Conservation (phyloP, 2,113 vertebrate species). For the Circaetus cinerascens region DNA sequence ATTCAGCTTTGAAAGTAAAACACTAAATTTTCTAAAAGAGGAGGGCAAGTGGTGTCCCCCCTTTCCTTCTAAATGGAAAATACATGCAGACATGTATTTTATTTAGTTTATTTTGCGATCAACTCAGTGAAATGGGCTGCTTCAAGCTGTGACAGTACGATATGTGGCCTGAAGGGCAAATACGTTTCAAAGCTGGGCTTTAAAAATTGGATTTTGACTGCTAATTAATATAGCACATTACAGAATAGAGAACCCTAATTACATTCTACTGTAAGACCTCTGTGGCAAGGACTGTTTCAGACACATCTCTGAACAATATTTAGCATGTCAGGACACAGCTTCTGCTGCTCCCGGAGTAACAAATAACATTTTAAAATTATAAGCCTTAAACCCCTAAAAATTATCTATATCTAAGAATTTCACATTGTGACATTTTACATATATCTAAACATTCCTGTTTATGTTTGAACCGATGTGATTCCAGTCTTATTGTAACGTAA, state of each 20-base stretch:
- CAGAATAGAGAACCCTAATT: not conserved
- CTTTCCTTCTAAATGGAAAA: not conserved
- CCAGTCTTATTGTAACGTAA: fast-evolving
- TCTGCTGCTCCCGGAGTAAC: not conserved
- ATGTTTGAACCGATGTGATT: not conserved
- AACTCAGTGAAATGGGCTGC: not conserved
- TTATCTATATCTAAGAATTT: not conserved
- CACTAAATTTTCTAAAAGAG: not conserved
- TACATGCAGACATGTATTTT: not conserved
- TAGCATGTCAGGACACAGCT: not conserved
- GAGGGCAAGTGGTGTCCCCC: not conserved
- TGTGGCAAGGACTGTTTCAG: not conserved
- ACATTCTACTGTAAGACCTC: not conserved
- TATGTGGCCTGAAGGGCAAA: slow-evolving; percentile 5
- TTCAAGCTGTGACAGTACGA: not conserved
- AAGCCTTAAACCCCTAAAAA: not conserved
- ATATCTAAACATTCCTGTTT: not conserved
- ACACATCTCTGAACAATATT: not conserved
- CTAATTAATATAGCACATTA: slow-evolving; percentile 16
- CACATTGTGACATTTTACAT: not conserved
- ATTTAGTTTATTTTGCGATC: not conserved
- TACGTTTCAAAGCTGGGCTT: not conserved
- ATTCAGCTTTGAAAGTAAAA: not conserved
- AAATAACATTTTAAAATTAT: not conserved
- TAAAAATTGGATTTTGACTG: slow-evolving; percentile 19